phyloP scores from a whole-genome alignment of 2,797 vertebrate species.

The Hipposideros larvatus region DNA sequence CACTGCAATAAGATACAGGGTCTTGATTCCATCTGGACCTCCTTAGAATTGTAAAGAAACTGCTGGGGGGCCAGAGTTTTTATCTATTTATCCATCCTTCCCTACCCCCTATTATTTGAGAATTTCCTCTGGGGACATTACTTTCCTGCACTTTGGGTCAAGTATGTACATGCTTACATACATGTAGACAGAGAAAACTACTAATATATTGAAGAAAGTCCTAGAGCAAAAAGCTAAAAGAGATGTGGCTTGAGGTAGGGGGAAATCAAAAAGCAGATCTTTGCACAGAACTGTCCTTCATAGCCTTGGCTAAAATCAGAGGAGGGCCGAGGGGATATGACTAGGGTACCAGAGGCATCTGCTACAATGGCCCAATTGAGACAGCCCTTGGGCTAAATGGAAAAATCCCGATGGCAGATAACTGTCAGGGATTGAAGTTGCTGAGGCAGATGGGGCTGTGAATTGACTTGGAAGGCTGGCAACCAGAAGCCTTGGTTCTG shows the following conservation, averaged over 20 bases:
- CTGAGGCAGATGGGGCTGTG: not conserved
- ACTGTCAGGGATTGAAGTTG: not conserved
- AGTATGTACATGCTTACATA: not conserved
- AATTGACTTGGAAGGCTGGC: not conserved
- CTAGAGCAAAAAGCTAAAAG: not conserved
- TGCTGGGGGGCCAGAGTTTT: not conserved
- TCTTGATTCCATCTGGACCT: not conserved
- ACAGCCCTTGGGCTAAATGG: not conserved
- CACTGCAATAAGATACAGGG: not conserved
- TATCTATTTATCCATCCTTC: not conserved
- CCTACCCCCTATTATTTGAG: not conserved
- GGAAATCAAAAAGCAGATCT: not conserved
- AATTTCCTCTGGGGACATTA: not conserved
- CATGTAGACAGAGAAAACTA: not conserved
- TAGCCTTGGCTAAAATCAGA: slow-evolving; percentile 3
- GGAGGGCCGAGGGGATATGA: not conserved
- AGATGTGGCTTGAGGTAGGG: not conserved
- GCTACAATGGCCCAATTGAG: not conserved
- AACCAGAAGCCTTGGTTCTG: slow-evolving; percentile 26
- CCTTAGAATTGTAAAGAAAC: not conserved
- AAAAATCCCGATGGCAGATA: slow-evolving; percentile 4
- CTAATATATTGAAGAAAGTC: not conserved
- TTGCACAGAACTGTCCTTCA: not conserved
- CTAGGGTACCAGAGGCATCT: not conserved
- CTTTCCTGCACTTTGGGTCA: not conserved